Conservation (phyloP, 2,797 vertebrate genomes). For the Podarcis siculus region DNA sequence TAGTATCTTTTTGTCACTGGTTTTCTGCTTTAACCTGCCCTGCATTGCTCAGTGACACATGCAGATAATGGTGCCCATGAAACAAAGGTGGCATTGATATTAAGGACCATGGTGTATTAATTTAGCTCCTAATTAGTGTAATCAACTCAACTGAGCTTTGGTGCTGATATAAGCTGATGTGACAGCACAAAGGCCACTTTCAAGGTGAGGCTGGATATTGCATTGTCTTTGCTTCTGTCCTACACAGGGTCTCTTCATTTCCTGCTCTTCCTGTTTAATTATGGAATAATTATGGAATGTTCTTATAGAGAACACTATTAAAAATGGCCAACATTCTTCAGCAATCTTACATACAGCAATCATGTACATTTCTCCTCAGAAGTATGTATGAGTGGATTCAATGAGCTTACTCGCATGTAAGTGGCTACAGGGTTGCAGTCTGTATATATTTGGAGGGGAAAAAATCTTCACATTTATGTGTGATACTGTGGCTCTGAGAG, state of each 20-base stretch:
- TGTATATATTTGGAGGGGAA: neutral
- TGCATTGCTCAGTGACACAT: neutral
- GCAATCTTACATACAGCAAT: neutral
- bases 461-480: neutral
- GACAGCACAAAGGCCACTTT: constrained; percentile 62
- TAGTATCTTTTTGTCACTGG: constrained; percentile 49
- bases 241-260: constrained; percentile 29
- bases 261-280: constrained; percentile 26
- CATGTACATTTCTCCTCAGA: neutral
- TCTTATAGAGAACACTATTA: constrained; percentile 26
- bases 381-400: neutral
- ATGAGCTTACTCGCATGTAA: neutral
- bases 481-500: too few species aligned
- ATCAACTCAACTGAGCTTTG: constrained; percentile 67
- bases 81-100: constrained; percentile 54
- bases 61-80: constrained; percentile 15
- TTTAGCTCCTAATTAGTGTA: constrained; percentile 68
- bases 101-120: constrained; percentile 60
- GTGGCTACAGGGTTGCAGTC: neutral
- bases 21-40: constrained; percentile 35
- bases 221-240: constrained; percentile 27
- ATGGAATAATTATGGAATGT: constrained; percentile 28
- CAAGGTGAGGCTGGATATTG: constrained; percentile 60
- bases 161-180: constrained; percentile 66
- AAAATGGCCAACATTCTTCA: neutral